phyloP scores from a whole-genome alignment of 2,888 invertebrate genomes.

The Sarcophaga variegata region DNA sequence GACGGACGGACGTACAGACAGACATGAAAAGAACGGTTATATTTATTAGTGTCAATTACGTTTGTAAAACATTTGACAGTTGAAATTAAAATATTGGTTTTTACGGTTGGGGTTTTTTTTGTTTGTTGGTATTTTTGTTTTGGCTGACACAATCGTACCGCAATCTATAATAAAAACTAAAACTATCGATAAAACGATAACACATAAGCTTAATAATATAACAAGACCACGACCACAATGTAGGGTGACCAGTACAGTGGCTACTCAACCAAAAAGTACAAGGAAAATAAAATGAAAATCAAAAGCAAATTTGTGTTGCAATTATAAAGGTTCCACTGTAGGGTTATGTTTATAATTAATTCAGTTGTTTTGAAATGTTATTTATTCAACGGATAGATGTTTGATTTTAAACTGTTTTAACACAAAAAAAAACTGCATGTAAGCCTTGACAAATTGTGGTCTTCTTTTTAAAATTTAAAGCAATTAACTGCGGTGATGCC shows the following conservation, averaged over 20 bases:
- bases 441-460: conserved; percentile 52
- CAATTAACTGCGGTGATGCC: background rate
- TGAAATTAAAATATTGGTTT: conserved; percentile 63
- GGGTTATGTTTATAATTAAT: conserved; percentile 3
- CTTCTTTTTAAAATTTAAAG: conserved; percentile 21
- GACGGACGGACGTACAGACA: too few species aligned
- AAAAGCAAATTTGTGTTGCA: background rate
- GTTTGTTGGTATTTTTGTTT: background rate
- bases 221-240: background rate
- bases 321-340: background rate
- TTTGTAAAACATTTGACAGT: conserved; percentile 59
- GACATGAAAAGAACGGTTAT: conserved; percentile 10
- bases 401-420: conserved; percentile 10
- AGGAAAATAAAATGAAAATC: background rate
- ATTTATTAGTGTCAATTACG: conserved; percentile 65
- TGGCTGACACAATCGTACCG: conserved; percentile 43
- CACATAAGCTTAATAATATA: conserved; percentile 39
- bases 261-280: background rate
- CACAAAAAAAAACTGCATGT: conserved; percentile 1
- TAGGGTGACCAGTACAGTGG: conserved; percentile 13
- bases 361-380: background rate
- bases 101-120: conserved; percentile 16
- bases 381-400: background rate
- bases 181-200: conserved; percentile 6
- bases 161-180: conserved; percentile 40